Evolutionary conservation across 2,113 vertebrate genomes (phyloP), one percentile per base, ranked within the genome.

Genomic region (Ptilonorhynchus violaceus): DNA sequence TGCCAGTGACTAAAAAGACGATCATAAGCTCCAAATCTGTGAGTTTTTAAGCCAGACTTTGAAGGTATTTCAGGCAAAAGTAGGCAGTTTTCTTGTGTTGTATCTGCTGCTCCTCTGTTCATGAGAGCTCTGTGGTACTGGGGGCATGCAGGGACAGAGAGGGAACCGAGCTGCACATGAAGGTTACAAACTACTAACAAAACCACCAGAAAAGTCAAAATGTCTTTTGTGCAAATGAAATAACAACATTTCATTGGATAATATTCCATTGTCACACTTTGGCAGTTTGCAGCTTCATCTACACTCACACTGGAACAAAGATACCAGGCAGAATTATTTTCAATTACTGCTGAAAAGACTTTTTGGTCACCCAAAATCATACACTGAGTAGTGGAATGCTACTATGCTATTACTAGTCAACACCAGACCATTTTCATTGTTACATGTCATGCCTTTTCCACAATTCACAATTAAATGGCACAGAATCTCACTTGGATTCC

Each of bases 101-200:
- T 50, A 66, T 76, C 84, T 55, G 69, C 49, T 74, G 78, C 89
- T 74, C 37, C 50, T 74, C 82, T 79, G n/a, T 33, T 75, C 83
- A 70, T 2, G 33, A 91, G 76, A 22, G 10, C 42, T 88, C 67
- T 77, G 44, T 53, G 27, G n/a, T 42, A 46, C 33, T 52, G 69
- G 31, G 90, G 92, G 80, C 96, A 91, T 3, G 8, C 66, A 76
- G 77, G 90, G 92, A 90, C 96, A 85, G 85, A 66, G 53, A 62
- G 46, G 76, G 66, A 96, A 72, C 24, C 0, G 1, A 85, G 73
- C 55, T 83, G 82, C 52, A 76, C 4, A 2, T 2, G 3, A 49
- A 80, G 70, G 68, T 28, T 81, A 67, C 21, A 2, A 77, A 85
- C 85, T 75, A 88, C 85, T 60, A 31, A 89, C 63, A 97, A 90